phyloP scores from a whole-genome alignment of 2,113 vertebrate genomes.

The Polypterus bichir region DNA sequence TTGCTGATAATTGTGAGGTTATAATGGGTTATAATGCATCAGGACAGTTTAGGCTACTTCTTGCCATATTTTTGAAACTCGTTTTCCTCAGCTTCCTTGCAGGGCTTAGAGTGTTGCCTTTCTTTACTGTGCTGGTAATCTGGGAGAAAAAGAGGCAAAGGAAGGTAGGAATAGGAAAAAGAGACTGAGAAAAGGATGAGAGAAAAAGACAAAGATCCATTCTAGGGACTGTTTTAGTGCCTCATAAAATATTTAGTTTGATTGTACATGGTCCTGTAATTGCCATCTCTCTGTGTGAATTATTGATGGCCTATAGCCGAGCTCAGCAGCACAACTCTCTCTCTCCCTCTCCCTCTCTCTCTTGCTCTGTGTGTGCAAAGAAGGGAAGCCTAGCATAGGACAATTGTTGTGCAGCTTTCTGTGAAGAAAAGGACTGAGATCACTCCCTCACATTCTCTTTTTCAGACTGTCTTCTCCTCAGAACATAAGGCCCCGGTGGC shows the following conservation, averaged over 20 bases:
- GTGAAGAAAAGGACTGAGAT: no score
- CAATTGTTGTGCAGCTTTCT: no score
- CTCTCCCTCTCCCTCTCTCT: neutral
- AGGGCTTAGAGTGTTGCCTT: no score
- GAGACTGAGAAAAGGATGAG: slow-evolving; percentile 21
- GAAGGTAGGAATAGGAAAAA: slow-evolving; percentile 18
- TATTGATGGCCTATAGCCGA: slow-evolving; percentile 54
- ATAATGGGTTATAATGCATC: no score
- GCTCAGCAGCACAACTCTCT: slow-evolving; percentile 28
- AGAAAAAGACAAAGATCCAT: slow-evolving; percentile 37
- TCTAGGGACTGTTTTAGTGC: slow-evolving; percentile 59
- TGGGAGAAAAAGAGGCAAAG: slow-evolving; percentile 7
- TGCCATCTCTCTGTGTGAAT: slow-evolving; percentile 60
- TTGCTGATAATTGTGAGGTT: no score
- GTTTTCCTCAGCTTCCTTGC: no score
- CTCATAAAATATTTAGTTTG: slow-evolving; percentile 70
- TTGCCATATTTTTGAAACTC: no score
- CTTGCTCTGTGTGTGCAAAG: slow-evolving; percentile 4
- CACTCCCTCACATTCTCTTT: no score
- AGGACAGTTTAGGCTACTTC: no score
- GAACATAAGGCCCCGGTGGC: no score
- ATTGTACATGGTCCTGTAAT: slow-evolving; percentile 66
- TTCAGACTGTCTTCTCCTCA: no score
- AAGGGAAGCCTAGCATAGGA: neutral
- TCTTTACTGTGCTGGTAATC: neutral